Conservation (phyloP, 1,140 invertebrate genomes). For the Platyura marginata region DNA sequence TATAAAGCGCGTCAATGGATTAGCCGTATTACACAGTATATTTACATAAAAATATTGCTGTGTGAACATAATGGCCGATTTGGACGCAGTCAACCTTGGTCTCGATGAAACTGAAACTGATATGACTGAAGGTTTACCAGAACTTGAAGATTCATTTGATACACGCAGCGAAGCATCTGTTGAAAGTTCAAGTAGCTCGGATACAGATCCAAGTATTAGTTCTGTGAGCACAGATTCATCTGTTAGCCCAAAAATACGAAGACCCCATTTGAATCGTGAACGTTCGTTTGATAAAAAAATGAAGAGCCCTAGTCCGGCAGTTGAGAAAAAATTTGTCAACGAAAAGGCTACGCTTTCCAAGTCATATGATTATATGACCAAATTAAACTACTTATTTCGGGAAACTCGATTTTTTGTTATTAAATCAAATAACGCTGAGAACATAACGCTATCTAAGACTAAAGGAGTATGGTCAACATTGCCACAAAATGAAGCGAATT, state of each 20-base stretch:
- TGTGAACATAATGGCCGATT: conserved; percentile 22
- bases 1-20: no score
- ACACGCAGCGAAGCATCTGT: conserved; percentile 63
- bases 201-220: conserved; percentile 47
- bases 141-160: conserved; percentile 41
- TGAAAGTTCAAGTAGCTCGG: conserved; percentile 43
- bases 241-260: conserved; percentile 28
- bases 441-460: conserved; percentile 82
- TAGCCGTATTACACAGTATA: no score
- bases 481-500: conserved; percentile 89
- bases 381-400: conserved; percentile 86
- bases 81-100: conserved; percentile 46
- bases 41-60: no score
- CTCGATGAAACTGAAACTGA: conserved; percentile 49
- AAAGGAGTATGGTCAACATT: conserved; percentile 96
- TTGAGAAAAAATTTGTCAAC: conserved; percentile 28
- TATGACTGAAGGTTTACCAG: conserved; percentile 48
- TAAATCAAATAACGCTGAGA: conserved; percentile 95
- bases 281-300: conserved; percentile 22
- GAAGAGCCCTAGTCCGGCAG: conserved; percentile 23
- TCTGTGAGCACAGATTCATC: conserved; percentile 40
- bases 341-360: conserved; percentile 20
- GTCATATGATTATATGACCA: conserved; percentile 71
- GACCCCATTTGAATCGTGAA: conserved; percentile 28
- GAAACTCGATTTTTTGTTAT: conserved; percentile 94